phyloP scores from a whole-genome alignment of 2,797 vertebrate species.

The Austrolebias charrua region DNA sequence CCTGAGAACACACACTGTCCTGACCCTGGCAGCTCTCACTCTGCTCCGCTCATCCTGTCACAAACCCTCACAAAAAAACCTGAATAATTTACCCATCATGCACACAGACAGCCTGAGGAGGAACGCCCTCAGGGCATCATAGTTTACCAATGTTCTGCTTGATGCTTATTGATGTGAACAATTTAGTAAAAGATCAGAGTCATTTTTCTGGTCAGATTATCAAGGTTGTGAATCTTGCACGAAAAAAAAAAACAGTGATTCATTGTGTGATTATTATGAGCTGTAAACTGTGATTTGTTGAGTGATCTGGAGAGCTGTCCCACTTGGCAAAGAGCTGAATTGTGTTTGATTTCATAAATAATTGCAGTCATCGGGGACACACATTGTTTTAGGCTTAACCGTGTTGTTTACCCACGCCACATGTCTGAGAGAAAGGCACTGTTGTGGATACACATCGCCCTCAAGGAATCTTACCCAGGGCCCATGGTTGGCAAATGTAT shows the following conservation, averaged over 20 bases:
- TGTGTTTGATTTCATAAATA: slow-evolving; percentile 88
- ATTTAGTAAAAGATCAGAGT: slow-evolving; percentile 25
- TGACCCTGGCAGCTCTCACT: slow-evolving; percentile 70
- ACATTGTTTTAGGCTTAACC: slow-evolving; percentile 84
- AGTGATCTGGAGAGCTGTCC: slow-evolving; percentile 75
- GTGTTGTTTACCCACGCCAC: slow-evolving; percentile 84
- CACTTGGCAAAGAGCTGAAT: slow-evolving; percentile 77
- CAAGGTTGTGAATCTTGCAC: neutral
- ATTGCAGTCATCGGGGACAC: slow-evolving; percentile 81
- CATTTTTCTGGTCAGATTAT: slow-evolving; percentile 3
- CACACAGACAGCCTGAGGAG: slow-evolving; percentile 39
- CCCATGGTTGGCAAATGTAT: slow-evolving; percentile 74
- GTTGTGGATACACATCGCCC: slow-evolving; percentile 78
- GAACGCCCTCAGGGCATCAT: slow-evolving; percentile 38
- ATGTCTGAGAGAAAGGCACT: slow-evolving; percentile 80
- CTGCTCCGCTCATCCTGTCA: slow-evolving; percentile 55
- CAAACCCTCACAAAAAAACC: slow-evolving; percentile 51
- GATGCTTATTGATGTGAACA: slow-evolving; percentile 24
- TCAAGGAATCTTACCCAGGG: slow-evolving; percentile 78
- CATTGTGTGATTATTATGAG: slow-evolving; percentile 13
- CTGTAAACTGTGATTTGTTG: slow-evolving; percentile 50
- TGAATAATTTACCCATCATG: slow-evolving; percentile 78
- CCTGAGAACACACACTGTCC: slow-evolving; percentile 67
- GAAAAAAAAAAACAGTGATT: neutral
- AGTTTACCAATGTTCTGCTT: slow-evolving; percentile 57